phyloP scores from a whole-genome alignment of 2,797 vertebrate species.

The Meda fulgida region DNA sequence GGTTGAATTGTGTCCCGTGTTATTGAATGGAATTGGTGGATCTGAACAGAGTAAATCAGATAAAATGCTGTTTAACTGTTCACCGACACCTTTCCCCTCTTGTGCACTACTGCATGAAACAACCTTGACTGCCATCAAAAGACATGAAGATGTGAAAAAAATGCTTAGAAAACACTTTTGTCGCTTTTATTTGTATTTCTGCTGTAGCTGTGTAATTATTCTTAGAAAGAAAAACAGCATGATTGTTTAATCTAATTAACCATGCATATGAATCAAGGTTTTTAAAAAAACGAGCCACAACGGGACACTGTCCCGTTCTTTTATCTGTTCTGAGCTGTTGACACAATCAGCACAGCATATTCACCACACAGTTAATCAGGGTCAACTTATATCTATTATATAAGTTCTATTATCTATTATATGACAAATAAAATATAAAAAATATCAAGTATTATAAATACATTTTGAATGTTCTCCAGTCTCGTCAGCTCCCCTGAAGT shows the following conservation, averaged over 20 bases:
- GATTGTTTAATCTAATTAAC: constrained; percentile 22
- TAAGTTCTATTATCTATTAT: no score
- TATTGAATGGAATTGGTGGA: background rate
- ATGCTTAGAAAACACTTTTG: background rate
- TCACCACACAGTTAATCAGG: constrained; percentile 18
- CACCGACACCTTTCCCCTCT: constrained; percentile 4
- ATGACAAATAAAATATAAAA: no score
- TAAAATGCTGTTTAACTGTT: constrained; percentile 19
- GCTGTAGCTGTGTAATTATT: constrained; percentile 4
- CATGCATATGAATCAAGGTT: background rate
- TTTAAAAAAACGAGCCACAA: background rate
- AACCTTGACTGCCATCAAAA: background rate
- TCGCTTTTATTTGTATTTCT: constrained; percentile 7
- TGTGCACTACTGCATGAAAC: background rate
- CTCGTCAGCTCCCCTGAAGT: no score
- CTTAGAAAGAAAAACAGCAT: background rate
- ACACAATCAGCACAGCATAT: background rate
- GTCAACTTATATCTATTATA: no score
- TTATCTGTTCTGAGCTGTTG: constrained; percentile 22
- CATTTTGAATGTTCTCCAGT: no score
- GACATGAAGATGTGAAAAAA: background rate
- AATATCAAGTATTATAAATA: no score
- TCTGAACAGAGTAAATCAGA: constrained; percentile 16
- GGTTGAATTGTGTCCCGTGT: background rate
- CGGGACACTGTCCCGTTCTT: background rate